These are phyloP conservation scores for Notiomystis cincta DNA, from an alignment of 2,113 vertebrate species.

Conservation along the genomic window DNA sequence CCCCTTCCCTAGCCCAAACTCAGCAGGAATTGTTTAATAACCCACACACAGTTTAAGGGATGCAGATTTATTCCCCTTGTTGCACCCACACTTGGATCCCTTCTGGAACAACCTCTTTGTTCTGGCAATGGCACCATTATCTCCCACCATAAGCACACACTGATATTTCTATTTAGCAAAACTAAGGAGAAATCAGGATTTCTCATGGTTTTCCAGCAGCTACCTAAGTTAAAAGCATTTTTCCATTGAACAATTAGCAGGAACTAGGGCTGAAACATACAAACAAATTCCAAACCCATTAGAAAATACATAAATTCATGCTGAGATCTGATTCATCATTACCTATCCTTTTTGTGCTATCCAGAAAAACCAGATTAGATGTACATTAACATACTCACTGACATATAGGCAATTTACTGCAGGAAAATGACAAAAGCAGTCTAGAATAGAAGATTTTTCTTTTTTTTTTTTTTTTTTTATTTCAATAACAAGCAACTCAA, in stretches of 20 bases:
- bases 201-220: background rate
- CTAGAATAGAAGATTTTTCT: background rate
- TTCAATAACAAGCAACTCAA: background rate
- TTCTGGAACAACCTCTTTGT: background rate
- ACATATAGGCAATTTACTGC: background rate
- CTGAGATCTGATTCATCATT: background rate
- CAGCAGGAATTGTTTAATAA: accelerated
- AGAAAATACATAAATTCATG: background rate
- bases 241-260: background rate
- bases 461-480: background rate
- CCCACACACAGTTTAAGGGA: accelerated
- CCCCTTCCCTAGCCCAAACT: background rate
- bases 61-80: too few relatives aligned
- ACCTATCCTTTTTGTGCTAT: background rate
- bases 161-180: background rate
- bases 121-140: background rate
- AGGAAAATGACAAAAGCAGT: background rate
- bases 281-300: background rate
- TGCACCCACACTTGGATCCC: background rate
- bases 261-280: background rate
- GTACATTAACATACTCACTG: background rate
- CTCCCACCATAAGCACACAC: background rate
- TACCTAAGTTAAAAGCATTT: background rate
- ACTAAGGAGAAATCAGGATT: background rate
- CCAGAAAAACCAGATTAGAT: background rate